These are phyloP conservation scores for Tringa solitaria DNA, from an alignment of 2,113 vertebrate genomes.

Conservation along the genomic window DNA sequence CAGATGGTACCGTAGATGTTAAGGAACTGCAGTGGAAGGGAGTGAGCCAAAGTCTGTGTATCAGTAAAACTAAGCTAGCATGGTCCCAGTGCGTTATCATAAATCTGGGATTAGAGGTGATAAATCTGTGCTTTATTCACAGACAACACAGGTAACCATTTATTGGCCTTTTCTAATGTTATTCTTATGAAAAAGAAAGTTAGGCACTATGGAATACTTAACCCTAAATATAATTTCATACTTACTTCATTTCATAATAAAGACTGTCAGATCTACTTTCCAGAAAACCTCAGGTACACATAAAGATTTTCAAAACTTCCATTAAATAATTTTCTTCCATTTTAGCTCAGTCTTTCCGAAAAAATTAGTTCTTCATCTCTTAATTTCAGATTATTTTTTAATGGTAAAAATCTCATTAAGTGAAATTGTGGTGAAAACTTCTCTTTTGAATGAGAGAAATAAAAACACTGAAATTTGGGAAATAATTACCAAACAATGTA, in stretches of 20 bases:
- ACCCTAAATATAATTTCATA: neutral
- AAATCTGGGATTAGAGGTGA: neutral
- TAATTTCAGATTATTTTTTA: neutral
- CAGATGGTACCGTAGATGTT: neutral
- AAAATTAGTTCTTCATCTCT: neutral
- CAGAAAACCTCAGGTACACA: neutral
- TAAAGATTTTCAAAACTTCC: neutral
- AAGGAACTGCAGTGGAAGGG: neutral
- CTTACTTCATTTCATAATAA: neutral
- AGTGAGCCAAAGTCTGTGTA: neutral
- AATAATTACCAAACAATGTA: neutral
- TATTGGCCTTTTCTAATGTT: neutral
- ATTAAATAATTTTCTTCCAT: rapidly evolving
- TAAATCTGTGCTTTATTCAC: neutral
- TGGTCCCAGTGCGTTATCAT: rapidly evolving
- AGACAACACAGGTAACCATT: neutral
- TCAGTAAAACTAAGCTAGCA: neutral
- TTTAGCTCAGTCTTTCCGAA: neutral
- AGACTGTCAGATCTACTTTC: neutral
- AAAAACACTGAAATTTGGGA: neutral
- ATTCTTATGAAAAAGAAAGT: neutral
- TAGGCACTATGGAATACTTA: neutral
- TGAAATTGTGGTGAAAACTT: neutral
- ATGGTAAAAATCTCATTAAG: neutral
- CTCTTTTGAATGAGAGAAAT: neutral